Base-by-base conservation (phyloP, 2,797 vertebrate species). In the Thaleichthys pacificus region DNA sequence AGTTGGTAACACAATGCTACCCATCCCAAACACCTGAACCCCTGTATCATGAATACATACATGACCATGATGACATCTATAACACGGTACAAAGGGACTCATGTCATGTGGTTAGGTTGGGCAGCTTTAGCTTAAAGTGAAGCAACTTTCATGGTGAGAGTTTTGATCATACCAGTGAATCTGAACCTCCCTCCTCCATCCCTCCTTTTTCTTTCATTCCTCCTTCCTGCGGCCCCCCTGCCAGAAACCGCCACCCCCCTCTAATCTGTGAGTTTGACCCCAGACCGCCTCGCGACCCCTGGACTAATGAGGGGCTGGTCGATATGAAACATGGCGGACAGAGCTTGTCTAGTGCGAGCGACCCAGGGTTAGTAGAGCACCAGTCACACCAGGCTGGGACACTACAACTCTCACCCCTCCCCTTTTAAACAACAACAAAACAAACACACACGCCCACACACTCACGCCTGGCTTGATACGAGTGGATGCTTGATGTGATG, bases 241-340 rank as follows among this genome's bases (percentile, higher is more conserved):
- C 66, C 76, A 77, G 79, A 77, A 79, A 79, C 76, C 75, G 68
- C 69, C 77, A 74, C 66, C 76, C 70, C 70, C 72, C 72, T 71
- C 69, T 81, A 77, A 61, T 78, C 61, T 71, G 71, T 68, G 73
- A 71, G 63, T 80, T 78, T 71, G 79, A 78, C 72, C 72, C 71
- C 61, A 56, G 72, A 56, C 63, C 72, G 24, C 69, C n/a, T 11
- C 67, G 68, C 21, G 72, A 71, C 66, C 82, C 74, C 72, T 81
- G 79, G 82, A 81, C 71, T 75, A 79, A 81, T 66, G 77, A 81
- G 73, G 81, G 79, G 8, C 62, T 79, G 77, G 82, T 68, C 66
- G 75, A 70, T 77, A 70, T 79, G 74, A 84, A 84, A 81, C 76
- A 80, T 71, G 66, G 78, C 61, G 74, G 77, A 61, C 78, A 75